Conservation (phyloP, 2,888 invertebrate species). For the Cheilosia urbana region DNA sequence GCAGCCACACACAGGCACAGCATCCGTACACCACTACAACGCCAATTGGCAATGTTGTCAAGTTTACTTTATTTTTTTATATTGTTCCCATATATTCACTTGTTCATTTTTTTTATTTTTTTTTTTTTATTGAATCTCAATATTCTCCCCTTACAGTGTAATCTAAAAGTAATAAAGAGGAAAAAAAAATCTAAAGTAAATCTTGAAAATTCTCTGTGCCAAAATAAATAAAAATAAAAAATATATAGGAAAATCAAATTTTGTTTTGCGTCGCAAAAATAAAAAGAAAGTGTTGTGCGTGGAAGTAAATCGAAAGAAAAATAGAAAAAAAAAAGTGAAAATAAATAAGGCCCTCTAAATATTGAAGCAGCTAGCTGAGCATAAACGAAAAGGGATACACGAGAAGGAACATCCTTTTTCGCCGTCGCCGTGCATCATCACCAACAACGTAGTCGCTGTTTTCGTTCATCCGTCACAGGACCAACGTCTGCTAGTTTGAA, state of each 20-base stretch:
- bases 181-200: conserved; percentile 55
- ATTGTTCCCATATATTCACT: conserved; percentile 55
- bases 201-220: conserved; percentile 65
- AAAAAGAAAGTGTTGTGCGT: conserved; percentile 66
- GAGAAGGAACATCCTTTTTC: conserved; percentile 50
- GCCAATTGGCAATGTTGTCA: conserved; percentile 70
- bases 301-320: conserved; percentile 15
- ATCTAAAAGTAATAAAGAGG: conserved; percentile 63
- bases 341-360: conserved; percentile 55
- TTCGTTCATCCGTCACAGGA: conserved; percentile 35
- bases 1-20: conserved; percentile 24
- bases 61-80: conserved; percentile 49
- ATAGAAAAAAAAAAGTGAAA: conserved; percentile 52
- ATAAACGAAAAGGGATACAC: conserved; percentile 54
- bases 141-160: conserved; percentile 55
- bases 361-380: conserved; percentile 34
- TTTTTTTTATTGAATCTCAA: conserved; percentile 43
- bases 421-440: conserved; percentile 23
- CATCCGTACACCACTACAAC: conserved; percentile 10
- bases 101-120: conserved; percentile 52
- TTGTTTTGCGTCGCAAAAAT: conserved; percentile 71
- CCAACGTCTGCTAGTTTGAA: conserved; percentile 51
- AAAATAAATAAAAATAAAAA: conserved; percentile 63
- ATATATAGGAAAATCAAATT: conserved; percentile 72
- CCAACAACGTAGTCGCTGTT: conserved; percentile 46